Evolutionary conservation across 2,888 invertebrate species (phyloP), one percentile per base, ranked within the genome.

Genomic region (Amphipoea lucens): DNA sequence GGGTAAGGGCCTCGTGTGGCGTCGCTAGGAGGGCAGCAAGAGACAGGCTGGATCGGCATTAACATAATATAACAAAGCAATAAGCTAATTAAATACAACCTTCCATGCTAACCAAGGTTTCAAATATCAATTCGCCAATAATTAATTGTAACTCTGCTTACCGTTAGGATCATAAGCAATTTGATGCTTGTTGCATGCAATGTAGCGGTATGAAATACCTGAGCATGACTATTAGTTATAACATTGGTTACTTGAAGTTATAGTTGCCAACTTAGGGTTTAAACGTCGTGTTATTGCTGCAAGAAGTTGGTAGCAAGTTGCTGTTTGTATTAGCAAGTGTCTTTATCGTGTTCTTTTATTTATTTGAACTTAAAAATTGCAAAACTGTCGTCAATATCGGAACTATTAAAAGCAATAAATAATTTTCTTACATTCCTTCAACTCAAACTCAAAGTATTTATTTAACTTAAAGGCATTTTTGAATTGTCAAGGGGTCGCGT

Each of bases 151-250:
- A 78, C 63, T 78, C 60, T 51, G 11, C 40, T 29, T 66, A 82
- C 82, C 69, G 82, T 82, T 82, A 82, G 14, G 78, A 82, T 78
- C 82, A 78, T 78, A 82, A 82, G 82, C 78, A 82, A 82, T 73
- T 62, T 82, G 82, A 82, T 62, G 66, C 78, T 54, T 11, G 42
- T 62, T 74, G 82, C 82, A 74, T 82, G 82, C 45, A 4, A 74
- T 62, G 4, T 62, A 70, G 73, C 78, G 48, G 65, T 78, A 82
- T 74, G 45, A 69, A 66, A 66, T 82, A 78, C 65, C 73, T 82
- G 20, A 40, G 51, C 65, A 70, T 69, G 62, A 51, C 63, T 69
- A 51, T 40, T 69, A 65, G 67, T 82, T 82, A 63, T 78, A 65
- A 77, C 76, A 54, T 45, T 12, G 20, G 65, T 75, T 12, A 63